These are phyloP conservation scores for Mus spicilegus DNA, from an alignment of 2,113 vertebrate genomes.

Conservation along the genomic window DNA sequence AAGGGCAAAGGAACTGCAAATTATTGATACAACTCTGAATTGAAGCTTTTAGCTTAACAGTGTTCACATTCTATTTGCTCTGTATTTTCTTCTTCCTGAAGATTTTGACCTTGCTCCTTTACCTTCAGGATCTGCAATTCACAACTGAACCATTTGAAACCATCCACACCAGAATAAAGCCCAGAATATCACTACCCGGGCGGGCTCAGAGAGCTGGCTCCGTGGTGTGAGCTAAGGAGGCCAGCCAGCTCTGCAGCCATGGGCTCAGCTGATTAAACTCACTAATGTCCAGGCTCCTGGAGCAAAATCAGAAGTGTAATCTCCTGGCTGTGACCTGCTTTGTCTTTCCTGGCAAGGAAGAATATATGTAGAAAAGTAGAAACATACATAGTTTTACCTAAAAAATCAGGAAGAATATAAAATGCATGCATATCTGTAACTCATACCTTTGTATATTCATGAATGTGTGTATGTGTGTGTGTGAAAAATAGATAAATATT, in stretches of 20 bases:
- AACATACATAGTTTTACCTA: conserved; percentile 82
- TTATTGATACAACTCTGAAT: conserved; percentile 83
- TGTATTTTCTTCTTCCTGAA: conserved; percentile 83
- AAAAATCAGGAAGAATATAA: conserved; percentile 46
- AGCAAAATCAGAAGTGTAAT: conserved; percentile 84
- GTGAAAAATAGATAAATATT: not conserved
- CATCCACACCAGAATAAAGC: conserved; percentile 84
- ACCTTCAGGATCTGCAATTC: conserved; percentile 78
- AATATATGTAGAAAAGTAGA: conserved; percentile 84
- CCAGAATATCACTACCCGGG: conserved; percentile 79
- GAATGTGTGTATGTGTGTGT: not conserved
- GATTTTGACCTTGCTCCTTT: conserved; percentile 84
- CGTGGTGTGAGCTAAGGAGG: conserved; percentile 77
- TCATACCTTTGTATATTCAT: not conserved
- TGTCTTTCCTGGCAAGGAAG: conserved; percentile 66
- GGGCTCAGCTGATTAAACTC: conserved; percentile 85
- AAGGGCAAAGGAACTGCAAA: conserved; percentile 79
- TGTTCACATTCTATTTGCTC: conserved; percentile 82
- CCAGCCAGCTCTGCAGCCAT: conserved; percentile 72
- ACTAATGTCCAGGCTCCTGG: conserved; percentile 81
- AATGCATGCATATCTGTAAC: not conserved
- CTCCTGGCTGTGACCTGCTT: conserved; percentile 54
- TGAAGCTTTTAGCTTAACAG: conserved; percentile 80
- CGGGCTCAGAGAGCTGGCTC: conserved; percentile 71
- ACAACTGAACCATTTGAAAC: conserved; percentile 82